Evolutionary conservation across 2,113 vertebrate genomes (phyloP).

Genomic region (Brienomyrus brachyistius): DNA sequence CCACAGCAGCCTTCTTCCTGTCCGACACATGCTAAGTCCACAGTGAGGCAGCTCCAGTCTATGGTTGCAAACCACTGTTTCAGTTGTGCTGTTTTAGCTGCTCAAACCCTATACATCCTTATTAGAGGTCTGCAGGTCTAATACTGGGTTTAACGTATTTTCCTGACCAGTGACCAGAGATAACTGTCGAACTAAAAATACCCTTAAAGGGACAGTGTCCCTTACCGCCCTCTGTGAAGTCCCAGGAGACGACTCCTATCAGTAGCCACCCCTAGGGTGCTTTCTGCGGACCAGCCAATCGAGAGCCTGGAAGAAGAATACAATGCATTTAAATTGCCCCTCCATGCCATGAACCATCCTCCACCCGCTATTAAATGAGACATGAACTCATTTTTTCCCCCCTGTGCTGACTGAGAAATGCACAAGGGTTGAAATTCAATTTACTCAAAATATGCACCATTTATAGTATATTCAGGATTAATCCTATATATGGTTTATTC

Average conservation of each 20-base stretch:
- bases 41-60: constrained; percentile 9
- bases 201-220: constrained; percentile 61
- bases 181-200: constrained; percentile 66
- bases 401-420: background rate
- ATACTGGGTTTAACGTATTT: constrained; percentile 55
- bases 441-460: background rate
- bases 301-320: constrained; percentile 26
- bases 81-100: constrained; percentile 46
- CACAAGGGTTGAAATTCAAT: background rate
- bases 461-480: background rate
- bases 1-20: background rate
- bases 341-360: background rate
- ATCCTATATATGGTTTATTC: background rate
- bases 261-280: constrained; percentile 44
- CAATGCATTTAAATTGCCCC: constrained; percentile 16
- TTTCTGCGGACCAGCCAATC: constrained; percentile 40
- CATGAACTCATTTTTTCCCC: background rate
- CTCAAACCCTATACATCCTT: constrained; percentile 53
- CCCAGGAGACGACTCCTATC: constrained; percentile 42
- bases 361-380: background rate
- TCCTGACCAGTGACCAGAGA: constrained; percentile 58
- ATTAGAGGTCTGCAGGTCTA: constrained; percentile 43
- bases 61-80: constrained; percentile 32
- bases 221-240: constrained; percentile 16
- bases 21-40: constrained; percentile 17